Conservation (phyloP, 2,888 invertebrate species). For the Drosophila gaucha region DNA sequence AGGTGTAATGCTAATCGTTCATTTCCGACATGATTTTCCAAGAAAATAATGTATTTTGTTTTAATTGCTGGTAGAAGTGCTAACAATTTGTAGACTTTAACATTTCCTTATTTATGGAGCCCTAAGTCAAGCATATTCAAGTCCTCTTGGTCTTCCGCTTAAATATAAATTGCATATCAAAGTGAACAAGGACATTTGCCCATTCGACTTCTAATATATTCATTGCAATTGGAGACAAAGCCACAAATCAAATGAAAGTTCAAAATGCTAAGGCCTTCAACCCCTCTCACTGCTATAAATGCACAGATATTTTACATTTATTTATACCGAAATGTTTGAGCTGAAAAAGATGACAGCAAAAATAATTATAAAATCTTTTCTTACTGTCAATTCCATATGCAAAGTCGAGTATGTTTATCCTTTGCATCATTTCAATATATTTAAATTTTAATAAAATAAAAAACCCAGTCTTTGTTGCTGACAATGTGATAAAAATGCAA, state of each 20-base stretch:
- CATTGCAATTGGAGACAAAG: constrained; percentile 29
- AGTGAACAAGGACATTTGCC: constrained; percentile 13
- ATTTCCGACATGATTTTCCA: no score
- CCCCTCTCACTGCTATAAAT: background rate
- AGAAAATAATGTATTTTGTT: background rate
- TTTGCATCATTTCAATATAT: background rate
- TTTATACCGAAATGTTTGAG: background rate
- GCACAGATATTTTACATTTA: background rate
- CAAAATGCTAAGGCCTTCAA: background rate
- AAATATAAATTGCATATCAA: constrained; percentile 21
- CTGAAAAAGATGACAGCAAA: background rate
- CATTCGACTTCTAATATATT: constrained; percentile 24
- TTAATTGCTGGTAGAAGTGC: background rate
- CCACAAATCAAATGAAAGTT: constrained; percentile 25
- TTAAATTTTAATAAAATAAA: background rate
- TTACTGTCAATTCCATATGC: background rate
- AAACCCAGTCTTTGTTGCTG: background rate
- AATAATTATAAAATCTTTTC: background rate
- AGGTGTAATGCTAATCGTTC: no score
- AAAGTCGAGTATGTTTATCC: background rate
- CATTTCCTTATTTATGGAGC: background rate
- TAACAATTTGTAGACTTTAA: background rate
- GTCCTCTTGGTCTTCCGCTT: background rate
- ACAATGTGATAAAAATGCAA: background rate
- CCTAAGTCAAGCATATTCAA: background rate